Conservation (phyloP, 2,113 vertebrate species). For the Sturnira hondurensis region DNA sequence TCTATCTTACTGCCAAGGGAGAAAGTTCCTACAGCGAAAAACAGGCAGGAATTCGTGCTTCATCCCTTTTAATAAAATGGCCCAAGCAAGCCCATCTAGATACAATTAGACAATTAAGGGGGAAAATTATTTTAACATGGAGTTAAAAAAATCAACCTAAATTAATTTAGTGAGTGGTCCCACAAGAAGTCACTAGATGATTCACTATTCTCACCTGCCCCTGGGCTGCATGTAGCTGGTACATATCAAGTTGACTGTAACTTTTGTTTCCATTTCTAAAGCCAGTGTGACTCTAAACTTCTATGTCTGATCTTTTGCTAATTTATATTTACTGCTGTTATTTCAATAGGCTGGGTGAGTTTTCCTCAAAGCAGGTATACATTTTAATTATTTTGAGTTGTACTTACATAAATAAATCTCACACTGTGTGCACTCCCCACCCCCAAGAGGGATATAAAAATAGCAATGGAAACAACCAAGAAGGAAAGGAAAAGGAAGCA, state of each 20-base stretch:
- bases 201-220: not conserved
- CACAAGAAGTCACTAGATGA: not conserved
- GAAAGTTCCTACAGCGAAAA: not conserved
- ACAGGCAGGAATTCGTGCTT: not conserved
- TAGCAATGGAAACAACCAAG: not conserved
- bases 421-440: not conserved
- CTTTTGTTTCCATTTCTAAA: not conserved
- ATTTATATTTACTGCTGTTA: not conserved
- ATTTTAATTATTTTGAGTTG: not conserved
- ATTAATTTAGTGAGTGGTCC: not conserved
- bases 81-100: not conserved
- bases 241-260: accelerated
- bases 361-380: not conserved
- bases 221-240: accelerated
- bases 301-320: not conserved
- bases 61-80: not conserved
- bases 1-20: not conserved
- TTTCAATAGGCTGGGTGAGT: not conserved
- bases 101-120: not conserved
- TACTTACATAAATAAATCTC: not conserved
- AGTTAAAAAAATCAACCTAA: not conserved
- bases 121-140: not conserved
- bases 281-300: not conserved
- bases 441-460: not conserved
- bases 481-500: not conserved